Evolutionary conservation across 1,140 invertebrate species (phyloP).

Genomic region (Gerris buenoi): DNA sequence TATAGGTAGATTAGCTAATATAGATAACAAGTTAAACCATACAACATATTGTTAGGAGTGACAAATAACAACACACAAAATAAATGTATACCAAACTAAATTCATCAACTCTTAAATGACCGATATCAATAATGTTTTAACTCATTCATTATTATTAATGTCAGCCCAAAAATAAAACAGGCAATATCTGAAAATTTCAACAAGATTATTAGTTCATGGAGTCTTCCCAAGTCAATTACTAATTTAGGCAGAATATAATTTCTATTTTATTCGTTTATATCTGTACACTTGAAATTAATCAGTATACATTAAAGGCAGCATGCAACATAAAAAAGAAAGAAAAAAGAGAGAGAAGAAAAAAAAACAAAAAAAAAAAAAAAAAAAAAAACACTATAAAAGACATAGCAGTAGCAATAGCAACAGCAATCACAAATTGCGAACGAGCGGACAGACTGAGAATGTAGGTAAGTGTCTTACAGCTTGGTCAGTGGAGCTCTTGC

Average conservation of each 20-base stretch:
- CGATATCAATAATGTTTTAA: not conserved
- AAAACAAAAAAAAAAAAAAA: not conserved
- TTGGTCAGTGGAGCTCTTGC: slow-evolving; percentile 98
- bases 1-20: not conserved
- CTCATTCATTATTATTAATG: not conserved
- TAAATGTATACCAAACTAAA: not conserved
- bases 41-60: not conserved
- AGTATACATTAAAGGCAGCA: slow-evolving; percentile 15
- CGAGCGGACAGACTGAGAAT: slow-evolving; percentile 30
- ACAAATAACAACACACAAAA: not conserved
- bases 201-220: not conserved
- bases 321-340: slow-evolving; percentile 12
- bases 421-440: slow-evolving; percentile 20
- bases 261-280: not conserved
- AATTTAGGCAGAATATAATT: not conserved
- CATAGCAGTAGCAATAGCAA: slow-evolving; percentile 18
- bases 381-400: slow-evolving; percentile 17
- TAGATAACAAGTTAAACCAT: not conserved
- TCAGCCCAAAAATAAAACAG: not conserved
- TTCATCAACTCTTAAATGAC: not conserved
- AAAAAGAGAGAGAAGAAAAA: not conserved
- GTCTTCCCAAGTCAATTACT: not conserved
- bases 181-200: not conserved
- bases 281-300: not conserved
- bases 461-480: slow-evolving; percentile 74